Conservation (phyloP, 2,113 vertebrate species). For the Myrmecobius fasciatus region DNA sequence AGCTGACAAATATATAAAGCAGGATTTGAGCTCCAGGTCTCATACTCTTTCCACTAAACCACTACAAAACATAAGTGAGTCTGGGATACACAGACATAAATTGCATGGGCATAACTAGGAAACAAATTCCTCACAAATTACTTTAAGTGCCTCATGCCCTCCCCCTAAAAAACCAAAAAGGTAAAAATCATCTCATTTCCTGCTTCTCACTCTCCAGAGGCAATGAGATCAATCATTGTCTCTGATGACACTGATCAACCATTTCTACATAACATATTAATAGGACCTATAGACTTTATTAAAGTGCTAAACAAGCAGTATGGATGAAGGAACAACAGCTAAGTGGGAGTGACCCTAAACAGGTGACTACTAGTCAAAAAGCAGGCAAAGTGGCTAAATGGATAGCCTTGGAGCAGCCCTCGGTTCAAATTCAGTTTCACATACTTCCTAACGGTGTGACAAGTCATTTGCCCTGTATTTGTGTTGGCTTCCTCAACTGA, state of each 20-base stretch:
- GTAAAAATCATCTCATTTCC: background rate
- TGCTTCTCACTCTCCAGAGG: background rate
- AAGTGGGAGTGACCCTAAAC: background rate
- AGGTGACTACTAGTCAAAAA: too few species aligned
- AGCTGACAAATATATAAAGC: background rate
- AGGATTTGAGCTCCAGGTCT: background rate
- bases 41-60: background rate
- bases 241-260: background rate
- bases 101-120: background rate
- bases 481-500: background rate
- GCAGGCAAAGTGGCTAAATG: background rate
- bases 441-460: background rate
- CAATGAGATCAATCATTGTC: background rate
- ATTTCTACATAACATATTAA: background rate
- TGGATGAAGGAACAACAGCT: background rate
- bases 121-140: constrained; percentile 40
- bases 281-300: background rate
- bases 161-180: background rate
- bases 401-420: background rate
- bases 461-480: background rate
- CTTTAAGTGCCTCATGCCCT: background rate
- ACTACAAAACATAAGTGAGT: constrained; percentile 18
- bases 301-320: background rate
- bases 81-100: constrained; percentile 11
- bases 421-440: background rate